Evolutionary conservation across 2,113 vertebrate genomes (phyloP).

Genomic region (Aphyosemion australe): DNA sequence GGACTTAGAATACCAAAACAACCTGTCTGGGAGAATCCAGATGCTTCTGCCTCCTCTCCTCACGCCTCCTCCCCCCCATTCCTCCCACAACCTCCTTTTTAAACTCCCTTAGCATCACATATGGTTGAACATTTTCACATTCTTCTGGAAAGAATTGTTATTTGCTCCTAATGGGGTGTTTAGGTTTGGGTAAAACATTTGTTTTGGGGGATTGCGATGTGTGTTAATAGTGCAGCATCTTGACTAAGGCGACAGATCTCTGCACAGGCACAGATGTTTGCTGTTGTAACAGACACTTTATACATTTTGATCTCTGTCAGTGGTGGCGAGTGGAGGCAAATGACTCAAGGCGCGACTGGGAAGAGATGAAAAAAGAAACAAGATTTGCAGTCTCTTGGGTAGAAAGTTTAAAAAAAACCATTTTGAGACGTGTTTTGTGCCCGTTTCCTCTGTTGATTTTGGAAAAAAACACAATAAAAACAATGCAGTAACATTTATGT

Average conservation of each 20-base stretch:
- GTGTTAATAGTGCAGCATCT: constrained; percentile 45
- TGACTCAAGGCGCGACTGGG: constrained; percentile 57
- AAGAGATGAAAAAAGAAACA: constrained; percentile 43
- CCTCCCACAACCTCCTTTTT: constrained; percentile 25
- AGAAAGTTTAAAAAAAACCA: constrained; percentile 25
- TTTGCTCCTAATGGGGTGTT: constrained; percentile 53
- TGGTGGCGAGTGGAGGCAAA: constrained; percentile 45
- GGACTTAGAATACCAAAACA: constrained; percentile 72
- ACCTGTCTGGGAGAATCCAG: constrained; percentile 70
- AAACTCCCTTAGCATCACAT: constrained; percentile 38
- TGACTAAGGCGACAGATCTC: constrained; percentile 40
- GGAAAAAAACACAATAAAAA: constrained; percentile 21
- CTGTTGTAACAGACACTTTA: constrained; percentile 54
- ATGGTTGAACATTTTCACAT: constrained; percentile 37
- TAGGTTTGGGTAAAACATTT: constrained; percentile 62
- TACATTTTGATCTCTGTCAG: constrained; percentile 60
- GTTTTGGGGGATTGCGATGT: constrained; percentile 31
- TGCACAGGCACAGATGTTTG: constrained; percentile 58
- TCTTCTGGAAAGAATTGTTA: constrained; percentile 54
- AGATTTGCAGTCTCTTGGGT: constrained; percentile 40
- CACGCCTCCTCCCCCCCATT: constrained; percentile 19
- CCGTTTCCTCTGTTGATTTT: constrained; percentile 44
- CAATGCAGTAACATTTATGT: constrained; percentile 34
- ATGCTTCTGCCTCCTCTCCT: constrained; percentile 55
- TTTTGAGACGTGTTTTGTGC: constrained; percentile 35